These are phyloP conservation scores for Agrotis puta DNA, from an alignment of 2,888 invertebrate species.

Conservation along the genomic window DNA sequence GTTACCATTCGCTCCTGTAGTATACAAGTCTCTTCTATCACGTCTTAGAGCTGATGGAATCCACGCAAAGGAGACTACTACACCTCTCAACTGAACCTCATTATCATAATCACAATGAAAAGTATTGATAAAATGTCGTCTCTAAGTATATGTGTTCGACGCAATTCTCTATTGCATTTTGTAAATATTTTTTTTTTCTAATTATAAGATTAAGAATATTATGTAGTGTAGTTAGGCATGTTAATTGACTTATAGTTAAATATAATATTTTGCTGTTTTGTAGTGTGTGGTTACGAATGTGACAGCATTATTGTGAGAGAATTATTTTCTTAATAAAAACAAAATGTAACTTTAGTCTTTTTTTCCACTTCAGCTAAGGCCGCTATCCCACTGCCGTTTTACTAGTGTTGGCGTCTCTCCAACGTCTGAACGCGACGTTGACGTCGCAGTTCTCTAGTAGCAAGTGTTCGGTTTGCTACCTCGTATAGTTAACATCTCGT, in stretches of 20 bases:
- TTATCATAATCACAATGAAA: conserved; percentile 11
- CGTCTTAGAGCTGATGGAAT: conserved; percentile 97
- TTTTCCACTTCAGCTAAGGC: neutral
- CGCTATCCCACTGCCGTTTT: no score
- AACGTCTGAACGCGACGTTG: no score
- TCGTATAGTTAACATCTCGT: no score
- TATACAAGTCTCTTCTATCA: conserved; percentile 97
- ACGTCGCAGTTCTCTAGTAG: no score
- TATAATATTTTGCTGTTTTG: conserved; percentile 32
- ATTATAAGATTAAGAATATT: conserved; percentile 31
- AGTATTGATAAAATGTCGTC: conserved; percentile 28
- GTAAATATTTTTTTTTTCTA: conserved; percentile 41
- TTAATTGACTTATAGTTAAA: conserved; percentile 21
- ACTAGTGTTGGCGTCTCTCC: no score
- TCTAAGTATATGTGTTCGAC: conserved; percentile 11
- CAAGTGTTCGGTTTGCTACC: no score
- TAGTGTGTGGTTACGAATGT: conserved; percentile 36
- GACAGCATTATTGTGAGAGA: conserved; percentile 43
- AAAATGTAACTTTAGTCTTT: conserved; percentile 26
- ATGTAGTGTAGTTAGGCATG: neutral
- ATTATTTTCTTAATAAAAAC: conserved; percentile 48
- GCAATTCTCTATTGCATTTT: conserved; percentile 12
- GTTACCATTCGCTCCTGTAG: conserved; percentile 97
- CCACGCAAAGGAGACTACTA: conserved; percentile 81
- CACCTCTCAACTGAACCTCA: conserved; percentile 79